Evolutionary conservation across 1,140 invertebrate species (phyloP).

Genomic region (Drosophila leontia): DNA sequence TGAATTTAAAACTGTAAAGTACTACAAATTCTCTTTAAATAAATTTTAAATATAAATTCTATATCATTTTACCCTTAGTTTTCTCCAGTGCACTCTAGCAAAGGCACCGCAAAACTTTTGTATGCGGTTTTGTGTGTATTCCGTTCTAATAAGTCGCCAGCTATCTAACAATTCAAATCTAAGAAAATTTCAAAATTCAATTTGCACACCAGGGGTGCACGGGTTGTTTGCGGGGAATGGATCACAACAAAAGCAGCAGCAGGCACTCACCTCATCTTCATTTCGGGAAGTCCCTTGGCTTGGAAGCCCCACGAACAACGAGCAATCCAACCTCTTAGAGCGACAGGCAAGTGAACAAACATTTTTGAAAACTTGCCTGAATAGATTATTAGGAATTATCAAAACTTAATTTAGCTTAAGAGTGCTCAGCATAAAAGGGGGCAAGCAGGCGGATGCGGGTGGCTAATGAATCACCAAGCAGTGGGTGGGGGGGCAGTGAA

Average conservation of each 20-base stretch:
- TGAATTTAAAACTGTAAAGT: too few species aligned
- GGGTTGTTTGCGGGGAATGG: background rate
- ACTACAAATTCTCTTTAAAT: too few species aligned
- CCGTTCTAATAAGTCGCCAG: constrained; percentile 69
- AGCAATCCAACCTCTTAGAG: constrained; percentile 35
- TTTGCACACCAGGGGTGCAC: constrained; percentile 40
- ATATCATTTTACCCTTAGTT: background rate
- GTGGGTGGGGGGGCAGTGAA: constrained; percentile 1
- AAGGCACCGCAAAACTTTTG: constrained; percentile 63
- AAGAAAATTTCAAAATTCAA: constrained; percentile 79
- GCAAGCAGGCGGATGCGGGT: constrained; percentile 27
- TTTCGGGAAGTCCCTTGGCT: background rate
- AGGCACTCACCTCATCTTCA: constrained; percentile 16
- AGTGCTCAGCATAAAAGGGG: constrained; percentile 25
- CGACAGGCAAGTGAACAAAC: constrained; percentile 70
- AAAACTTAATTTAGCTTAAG: constrained; percentile 83
- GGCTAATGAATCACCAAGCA: constrained; percentile 60
- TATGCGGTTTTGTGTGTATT: constrained; percentile 39
- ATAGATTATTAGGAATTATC: constrained; percentile 84
- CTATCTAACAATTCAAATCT: constrained; percentile 75
- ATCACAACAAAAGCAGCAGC: constrained; percentile 54
- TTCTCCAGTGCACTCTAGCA: constrained; percentile 13
- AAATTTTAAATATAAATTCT: too few species aligned
- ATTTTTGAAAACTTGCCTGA: constrained; percentile 77
- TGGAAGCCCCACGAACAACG: background rate